These are phyloP conservation scores for Lasioglossum calceatum DNA, from an alignment of 2,888 invertebrate species.

Conservation along the genomic window DNA sequence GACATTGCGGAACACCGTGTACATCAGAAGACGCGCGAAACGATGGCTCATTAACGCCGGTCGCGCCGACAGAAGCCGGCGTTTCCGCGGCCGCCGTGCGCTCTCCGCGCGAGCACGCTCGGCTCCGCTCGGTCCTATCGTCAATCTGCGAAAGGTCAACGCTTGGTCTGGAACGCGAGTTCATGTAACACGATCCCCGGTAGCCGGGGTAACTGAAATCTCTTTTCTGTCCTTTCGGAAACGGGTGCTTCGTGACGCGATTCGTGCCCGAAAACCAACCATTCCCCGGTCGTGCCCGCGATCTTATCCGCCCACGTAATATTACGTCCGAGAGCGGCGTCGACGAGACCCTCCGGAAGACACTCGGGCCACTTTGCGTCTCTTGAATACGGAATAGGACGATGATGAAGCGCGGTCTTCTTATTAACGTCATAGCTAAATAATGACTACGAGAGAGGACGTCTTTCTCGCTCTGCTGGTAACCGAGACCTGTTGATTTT, in stretches of 20 bases:
- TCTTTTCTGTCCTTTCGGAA: not conserved
- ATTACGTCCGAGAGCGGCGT: not conserved
- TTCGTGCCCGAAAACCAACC: slow-evolving; percentile 20
- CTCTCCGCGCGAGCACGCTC: slow-evolving; percentile 8
- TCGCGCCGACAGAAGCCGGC: slow-evolving; percentile 13
- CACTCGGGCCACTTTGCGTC: not conserved
- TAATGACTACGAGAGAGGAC: not conserved
- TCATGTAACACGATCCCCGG: slow-evolving; percentile 37
- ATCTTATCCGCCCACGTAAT: slow-evolving; percentile 41
- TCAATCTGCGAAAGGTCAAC: slow-evolving; percentile 22
- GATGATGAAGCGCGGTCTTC: not conserved
- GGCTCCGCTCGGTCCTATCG: slow-evolving; percentile 33
- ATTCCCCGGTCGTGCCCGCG: slow-evolving; percentile 24
- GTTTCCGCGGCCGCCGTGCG: not conserved
- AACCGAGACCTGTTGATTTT: not conserved
- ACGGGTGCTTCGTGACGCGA: not conserved
- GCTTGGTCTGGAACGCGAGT: slow-evolving; percentile 19
- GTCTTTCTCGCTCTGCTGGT: not conserved
- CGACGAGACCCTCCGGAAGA: not conserved
- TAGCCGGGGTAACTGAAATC: not conserved
- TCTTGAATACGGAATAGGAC: slow-evolving; percentile 4
- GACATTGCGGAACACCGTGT: not conserved
- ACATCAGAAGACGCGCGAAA: not conserved
- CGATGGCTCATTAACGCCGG: slow-evolving; percentile 49
- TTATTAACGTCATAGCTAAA: not conserved